phyloP scores from a whole-genome alignment of 2,797 vertebrate species.

The Hipposideros larvatus region DNA sequence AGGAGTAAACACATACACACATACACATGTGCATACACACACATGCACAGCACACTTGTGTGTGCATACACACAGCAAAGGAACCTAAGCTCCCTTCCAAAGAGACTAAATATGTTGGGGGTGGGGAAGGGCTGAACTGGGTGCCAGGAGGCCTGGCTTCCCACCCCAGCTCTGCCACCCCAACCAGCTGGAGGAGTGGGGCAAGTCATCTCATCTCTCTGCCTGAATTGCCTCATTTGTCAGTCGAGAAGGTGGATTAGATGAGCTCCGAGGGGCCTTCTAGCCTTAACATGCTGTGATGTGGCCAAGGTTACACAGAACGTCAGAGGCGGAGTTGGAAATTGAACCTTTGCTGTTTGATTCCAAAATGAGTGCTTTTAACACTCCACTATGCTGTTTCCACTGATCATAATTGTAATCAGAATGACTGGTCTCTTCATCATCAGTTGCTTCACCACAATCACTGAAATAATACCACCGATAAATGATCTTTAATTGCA shows the following conservation, averaged over 20 bases:
- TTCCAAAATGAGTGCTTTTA: neutral
- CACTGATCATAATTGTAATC: neutral
- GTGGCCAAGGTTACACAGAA: neutral
- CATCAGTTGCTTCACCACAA: constrained; percentile 1
- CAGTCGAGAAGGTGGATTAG: neutral
- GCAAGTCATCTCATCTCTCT: neutral
- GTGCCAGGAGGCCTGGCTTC: neutral
- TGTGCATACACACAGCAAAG: neutral
- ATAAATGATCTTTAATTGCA: constrained; percentile 46
- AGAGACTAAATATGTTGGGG: neutral
- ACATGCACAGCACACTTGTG: neutral
- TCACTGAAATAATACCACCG: neutral
- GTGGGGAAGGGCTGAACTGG: neutral
- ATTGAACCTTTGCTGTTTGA: neutral
- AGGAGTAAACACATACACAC: neutral
- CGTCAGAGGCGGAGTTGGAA: neutral
- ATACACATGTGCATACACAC: too few relatives aligned
- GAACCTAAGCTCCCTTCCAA: neutral
- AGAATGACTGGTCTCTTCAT: neutral
- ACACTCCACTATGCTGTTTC: neutral
- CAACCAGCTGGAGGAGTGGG: neutral
- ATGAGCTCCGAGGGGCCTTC: neutral
- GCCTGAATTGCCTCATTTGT: constrained; percentile 46
- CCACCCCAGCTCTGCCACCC: neutral
- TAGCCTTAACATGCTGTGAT: neutral